Conservation (phyloP, 2,888 invertebrate genomes). For the Agriopis marginaria region DNA sequence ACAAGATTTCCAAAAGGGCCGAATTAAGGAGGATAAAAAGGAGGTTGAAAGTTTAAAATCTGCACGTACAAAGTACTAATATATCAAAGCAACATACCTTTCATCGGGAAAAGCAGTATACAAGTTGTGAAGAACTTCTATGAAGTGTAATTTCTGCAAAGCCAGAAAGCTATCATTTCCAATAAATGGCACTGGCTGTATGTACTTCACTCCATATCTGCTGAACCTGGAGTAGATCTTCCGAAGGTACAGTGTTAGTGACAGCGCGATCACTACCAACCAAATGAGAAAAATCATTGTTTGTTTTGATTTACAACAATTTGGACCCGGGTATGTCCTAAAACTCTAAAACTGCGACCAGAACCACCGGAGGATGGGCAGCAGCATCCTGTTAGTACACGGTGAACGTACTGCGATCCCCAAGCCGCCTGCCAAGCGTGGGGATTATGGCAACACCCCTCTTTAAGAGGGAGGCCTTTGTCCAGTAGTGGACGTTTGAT, state of each 20-base stretch:
- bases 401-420: too few species aligned
- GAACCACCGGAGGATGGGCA: too few species aligned
- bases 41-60: too few species aligned
- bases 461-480: too few species aligned
- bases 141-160: background rate
- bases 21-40: too few species aligned
- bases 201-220: background rate
- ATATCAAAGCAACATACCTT: background rate
- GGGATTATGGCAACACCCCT: too few species aligned
- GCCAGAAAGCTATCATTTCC: background rate
- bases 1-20: too few species aligned
- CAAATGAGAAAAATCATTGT: background rate
- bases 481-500: too few species aligned
- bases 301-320: background rate
- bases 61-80: background rate
- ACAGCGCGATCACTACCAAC: background rate
- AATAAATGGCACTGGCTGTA: background rate
- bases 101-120: slow-evolving; percentile 1
- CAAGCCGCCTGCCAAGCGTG: too few species aligned
- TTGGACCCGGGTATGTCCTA: too few species aligned
- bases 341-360: too few species aligned
- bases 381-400: too few species aligned
- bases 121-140: background rate
- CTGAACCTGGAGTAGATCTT: slow-evolving; percentile 2
- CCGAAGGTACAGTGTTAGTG: background rate